Percentiles rank a stretch among this genome's conserved stretches.
phyloP scores from a whole-genome alignment of 2,797 vertebrate genomes.

The Agapornis canus region DNA sequence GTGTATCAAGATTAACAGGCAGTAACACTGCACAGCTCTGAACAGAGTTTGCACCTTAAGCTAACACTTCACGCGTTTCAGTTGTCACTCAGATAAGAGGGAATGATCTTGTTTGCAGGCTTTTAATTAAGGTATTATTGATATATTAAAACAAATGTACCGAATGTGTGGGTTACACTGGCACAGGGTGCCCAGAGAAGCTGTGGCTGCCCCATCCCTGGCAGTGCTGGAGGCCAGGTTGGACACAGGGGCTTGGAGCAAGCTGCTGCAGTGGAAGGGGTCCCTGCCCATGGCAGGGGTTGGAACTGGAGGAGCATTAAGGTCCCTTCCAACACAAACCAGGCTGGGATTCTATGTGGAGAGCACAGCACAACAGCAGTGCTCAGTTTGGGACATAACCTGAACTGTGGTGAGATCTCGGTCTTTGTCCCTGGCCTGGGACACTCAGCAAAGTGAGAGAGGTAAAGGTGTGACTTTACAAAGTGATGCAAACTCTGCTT shows the following conservation, averaged over 20 bases:
- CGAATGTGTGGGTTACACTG: not conserved
- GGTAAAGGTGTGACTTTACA: not conserved
- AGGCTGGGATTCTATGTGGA: not conserved
- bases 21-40: not conserved
- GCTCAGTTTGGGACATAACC: not conserved
- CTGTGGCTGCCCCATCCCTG: not conserved
- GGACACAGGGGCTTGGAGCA: not conserved
- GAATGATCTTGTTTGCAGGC: not conserved
- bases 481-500: not conserved
- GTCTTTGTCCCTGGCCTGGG: not conserved
- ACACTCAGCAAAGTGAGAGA: accelerated
- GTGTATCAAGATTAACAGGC: not conserved
- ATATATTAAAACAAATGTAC: not conserved
- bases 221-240: not conserved
- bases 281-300: not conserved
- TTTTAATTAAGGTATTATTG: not conserved
- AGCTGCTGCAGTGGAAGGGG: not conserved
- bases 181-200: not conserved
- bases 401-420: accelerated
- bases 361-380: not conserved
- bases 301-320: not conserved
- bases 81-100: not conserved
- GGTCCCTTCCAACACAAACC: not conserved
- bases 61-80: not conserved
- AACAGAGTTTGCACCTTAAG: not conserved